phyloP scores from a whole-genome alignment of 2,797 vertebrate species.

The Lateolabrax maculatus region DNA sequence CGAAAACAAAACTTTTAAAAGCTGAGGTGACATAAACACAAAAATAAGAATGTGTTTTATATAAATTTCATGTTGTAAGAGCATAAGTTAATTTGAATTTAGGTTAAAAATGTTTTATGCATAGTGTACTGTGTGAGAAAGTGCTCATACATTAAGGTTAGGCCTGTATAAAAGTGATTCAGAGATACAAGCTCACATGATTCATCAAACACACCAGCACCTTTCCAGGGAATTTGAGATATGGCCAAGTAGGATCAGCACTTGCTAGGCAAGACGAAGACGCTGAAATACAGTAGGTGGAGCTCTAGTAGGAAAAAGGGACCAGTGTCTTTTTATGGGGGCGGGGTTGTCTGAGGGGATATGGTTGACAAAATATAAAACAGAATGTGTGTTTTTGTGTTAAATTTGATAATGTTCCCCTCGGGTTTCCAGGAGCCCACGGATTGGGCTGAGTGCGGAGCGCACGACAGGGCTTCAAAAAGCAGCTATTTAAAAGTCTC shows the following conservation, averaged over 20 bases:
- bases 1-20: not conserved
- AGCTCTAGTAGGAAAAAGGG: slow-evolving; percentile 51
- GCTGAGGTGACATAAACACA: not conserved
- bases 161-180: not conserved
- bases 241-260: slow-evolving; percentile 24
- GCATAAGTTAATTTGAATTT: not conserved
- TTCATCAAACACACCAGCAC: not conserved
- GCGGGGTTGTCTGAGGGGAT: slow-evolving; percentile 28
- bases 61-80: not conserved
- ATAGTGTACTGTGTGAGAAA: not conserved
- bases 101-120: not conserved
- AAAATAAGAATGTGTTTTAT: not conserved
- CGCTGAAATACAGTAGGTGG: slow-evolving; percentile 35
- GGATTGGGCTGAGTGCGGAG: slow-evolving; percentile 65
- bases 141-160: not conserved
- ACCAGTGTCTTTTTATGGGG: slow-evolving; percentile 32
- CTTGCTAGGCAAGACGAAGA: slow-evolving; percentile 14
- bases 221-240: slow-evolving; percentile 1
- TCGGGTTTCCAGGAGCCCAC: slow-evolving; percentile 72
- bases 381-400: slow-evolving; percentile 78
- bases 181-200: not conserved
- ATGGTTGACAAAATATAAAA: slow-evolving; percentile 76
- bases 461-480: slow-evolving; percentile 75
- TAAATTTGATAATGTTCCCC: slow-evolving; percentile 81
- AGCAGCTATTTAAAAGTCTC: slow-evolving; percentile 78